phyloP scores from a whole-genome alignment of 2,113 vertebrate species.

The Misgurnus mizolepis region DNA sequence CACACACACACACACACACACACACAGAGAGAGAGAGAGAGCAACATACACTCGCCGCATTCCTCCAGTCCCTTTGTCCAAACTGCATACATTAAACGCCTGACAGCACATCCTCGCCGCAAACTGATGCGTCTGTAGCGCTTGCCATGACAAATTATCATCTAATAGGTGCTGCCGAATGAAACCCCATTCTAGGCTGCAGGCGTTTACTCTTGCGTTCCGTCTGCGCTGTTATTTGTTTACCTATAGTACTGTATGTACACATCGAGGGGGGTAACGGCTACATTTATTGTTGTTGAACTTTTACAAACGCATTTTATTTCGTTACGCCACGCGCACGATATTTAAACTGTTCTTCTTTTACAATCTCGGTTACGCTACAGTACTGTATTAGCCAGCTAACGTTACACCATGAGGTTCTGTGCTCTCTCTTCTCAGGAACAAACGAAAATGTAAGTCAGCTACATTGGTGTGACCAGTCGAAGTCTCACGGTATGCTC shows the following conservation, averaged over 20 bases:
- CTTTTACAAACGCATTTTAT: too few species aligned
- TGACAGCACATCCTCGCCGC: slow-evolving; percentile 16
- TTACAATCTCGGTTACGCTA: background rate
- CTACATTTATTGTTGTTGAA: too few species aligned
- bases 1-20: too few species aligned
- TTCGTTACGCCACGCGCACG: too few species aligned
- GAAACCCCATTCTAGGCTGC: background rate
- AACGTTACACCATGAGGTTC: background rate
- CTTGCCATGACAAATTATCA: slow-evolving; percentile 37
- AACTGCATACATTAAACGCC: slow-evolving; percentile 40
- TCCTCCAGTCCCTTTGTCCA: slow-evolving; percentile 54
- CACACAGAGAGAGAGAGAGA: background rate
- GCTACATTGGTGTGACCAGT: slow-evolving; percentile 17
- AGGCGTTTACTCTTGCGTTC: background rate
- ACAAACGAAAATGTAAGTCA: slow-evolving; percentile 1
- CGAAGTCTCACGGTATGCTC: background rate
- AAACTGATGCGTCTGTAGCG: slow-evolving; percentile 27
- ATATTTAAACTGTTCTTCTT: background rate
- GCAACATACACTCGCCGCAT: slow-evolving; percentile 51
- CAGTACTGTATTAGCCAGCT: background rate
- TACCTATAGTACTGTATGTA: background rate
- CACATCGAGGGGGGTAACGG: too few species aligned
- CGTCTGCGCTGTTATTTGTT: background rate
- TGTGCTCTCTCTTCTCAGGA: background rate
- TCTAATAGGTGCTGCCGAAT: slow-evolving; percentile 7